These are phyloP conservation scores for Connochaetes taurinus DNA, from an alignment of 2,113 vertebrate species.

Conservation along the genomic window DNA sequence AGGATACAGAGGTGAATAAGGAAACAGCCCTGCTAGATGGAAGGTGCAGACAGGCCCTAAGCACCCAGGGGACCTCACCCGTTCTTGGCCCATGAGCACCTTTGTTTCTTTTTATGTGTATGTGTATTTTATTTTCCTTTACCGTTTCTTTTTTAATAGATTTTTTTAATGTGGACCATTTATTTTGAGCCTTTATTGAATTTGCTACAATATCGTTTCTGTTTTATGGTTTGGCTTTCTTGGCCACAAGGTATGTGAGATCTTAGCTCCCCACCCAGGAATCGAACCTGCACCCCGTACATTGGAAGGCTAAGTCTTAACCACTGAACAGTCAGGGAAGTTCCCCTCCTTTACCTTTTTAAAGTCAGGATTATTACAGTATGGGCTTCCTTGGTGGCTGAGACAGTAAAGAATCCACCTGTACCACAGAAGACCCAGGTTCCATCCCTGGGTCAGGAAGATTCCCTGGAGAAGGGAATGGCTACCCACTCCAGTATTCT, in stretches of 20 bases:
- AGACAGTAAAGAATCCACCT: neutral
- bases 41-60: neutral
- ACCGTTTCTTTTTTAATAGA: neutral
- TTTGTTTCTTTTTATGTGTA: neutral
- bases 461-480: neutral
- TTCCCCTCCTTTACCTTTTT: neutral
- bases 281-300: neutral
- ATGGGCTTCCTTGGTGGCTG: neutral
- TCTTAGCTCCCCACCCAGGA: neutral
- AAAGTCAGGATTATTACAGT: neutral
- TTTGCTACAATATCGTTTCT: neutral
- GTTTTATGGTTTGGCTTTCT: neutral
- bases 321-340: neutral
- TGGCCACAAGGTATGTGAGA: neutral
- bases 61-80: neutral
- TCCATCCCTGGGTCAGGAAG: neutral
- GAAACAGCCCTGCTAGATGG: neutral
- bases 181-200: neutral
- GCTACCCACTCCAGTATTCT: neutral
- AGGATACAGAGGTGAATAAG: neutral
- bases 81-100: neutral
- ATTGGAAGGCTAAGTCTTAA: neutral
- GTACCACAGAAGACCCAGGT: neutral
- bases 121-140: neutral
- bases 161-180: neutral